phyloP scores from a whole-genome alignment of 1,140 invertebrate genomes.

The Callitettix versicolor region DNA sequence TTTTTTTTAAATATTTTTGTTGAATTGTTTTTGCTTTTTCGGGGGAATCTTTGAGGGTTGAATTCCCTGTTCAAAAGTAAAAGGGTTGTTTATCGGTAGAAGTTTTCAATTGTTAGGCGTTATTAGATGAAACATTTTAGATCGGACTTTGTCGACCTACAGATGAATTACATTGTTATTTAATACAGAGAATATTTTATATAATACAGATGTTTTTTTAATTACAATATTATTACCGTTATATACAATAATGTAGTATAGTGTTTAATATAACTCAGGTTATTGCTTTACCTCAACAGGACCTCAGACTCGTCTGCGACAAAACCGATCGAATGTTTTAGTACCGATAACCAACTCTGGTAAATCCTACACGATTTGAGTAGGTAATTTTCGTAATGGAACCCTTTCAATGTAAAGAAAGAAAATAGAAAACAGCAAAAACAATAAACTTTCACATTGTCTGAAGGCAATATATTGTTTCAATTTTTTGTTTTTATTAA shows the following conservation, averaged over 20 bases:
- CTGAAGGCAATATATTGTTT: conserved; percentile 11
- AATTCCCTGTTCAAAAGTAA: too few species aligned
- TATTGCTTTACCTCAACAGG: conserved; percentile 4
- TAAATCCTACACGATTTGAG: too few species aligned
- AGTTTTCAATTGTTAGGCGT: too few species aligned
- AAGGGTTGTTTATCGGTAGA: too few species aligned
- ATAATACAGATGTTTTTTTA: conserved; percentile 9
- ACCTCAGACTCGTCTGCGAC: background rate
- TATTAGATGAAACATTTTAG: too few species aligned
- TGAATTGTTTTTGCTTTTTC: too few species aligned
- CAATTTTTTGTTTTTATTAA: conserved; percentile 13
- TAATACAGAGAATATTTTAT: conserved; percentile 13
- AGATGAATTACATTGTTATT: conserved; percentile 8
- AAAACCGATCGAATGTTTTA: background rate
- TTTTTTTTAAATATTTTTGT: too few species aligned
- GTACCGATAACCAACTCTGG: too few species aligned
- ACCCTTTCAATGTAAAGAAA: too few species aligned
- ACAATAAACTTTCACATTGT: background rate
- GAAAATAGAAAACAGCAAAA: background rate
- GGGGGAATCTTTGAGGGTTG: too few species aligned
- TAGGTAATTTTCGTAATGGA: too few species aligned
- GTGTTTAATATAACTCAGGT: conserved; percentile 5
- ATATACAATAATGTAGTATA: conserved; percentile 7
- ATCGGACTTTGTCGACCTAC: too few species aligned
- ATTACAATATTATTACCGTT: conserved; percentile 12